Base-by-base conservation (phyloP, 2,888 invertebrate genomes). In the Busseola fusca region DNA sequence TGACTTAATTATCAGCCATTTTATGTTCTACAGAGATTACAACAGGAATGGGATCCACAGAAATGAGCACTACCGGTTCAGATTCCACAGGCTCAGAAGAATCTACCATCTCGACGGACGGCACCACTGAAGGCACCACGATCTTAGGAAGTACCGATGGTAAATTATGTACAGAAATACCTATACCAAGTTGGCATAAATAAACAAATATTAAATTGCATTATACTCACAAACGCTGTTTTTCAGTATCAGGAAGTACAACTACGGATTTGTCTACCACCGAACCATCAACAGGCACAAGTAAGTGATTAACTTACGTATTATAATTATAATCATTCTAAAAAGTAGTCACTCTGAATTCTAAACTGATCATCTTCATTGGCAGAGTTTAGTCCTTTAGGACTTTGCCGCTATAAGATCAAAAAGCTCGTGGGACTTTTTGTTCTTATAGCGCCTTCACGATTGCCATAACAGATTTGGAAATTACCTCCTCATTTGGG, bases 261-360 rank as follows among this genome's bases (percentile, higher is more conserved):
- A 65, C 70, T 0, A 72, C 75, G 57, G 77, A 58, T 12, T 25
- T 64, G 18, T 62, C 79, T 66, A 72, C 83, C 3, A 83, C 78
- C 14, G 86, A 80, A 69, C 59, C 62, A 42, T 68, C 74, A 72
- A 78, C 67, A 42, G 59, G 50, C 14, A 64, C 50, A 74, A 66
- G 80, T 80, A 67, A 14, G 79, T 82, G 21, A 54, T 52, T 2
- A 45, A 18, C 18, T 59, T n/a, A 48, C 9, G n/a, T 14, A 27
- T 40, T 34, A n/a, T n/a, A n/a, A n/a, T n/a, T 18, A 69, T 3
- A 37, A 45, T 25, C 21, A 18, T 34, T 34, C 5, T 30, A 25
- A 18, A 45, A 37, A n/a, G 27, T 45, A 21, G 18, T 18, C 10
- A 27, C 18, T 40, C 4, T 18, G 18, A 14, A 45, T 25, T 60